Percentiles rank a stretch among this genome's conserved stretches.
phyloP scores from a whole-genome alignment of 2,888 invertebrate species.

The Protodeltote pygarga region DNA sequence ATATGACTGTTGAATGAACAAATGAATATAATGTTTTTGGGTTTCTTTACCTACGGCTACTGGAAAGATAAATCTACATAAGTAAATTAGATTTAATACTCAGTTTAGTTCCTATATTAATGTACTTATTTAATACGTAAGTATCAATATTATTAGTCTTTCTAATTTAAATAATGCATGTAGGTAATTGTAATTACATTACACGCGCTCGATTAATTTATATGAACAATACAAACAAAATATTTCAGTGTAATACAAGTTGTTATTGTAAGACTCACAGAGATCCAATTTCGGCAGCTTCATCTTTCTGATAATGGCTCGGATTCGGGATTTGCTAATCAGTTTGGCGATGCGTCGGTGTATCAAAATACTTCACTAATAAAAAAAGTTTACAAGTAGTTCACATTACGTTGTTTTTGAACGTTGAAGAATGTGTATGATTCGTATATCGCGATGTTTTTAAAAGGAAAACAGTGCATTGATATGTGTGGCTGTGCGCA shows the following conservation, averaged over 20 bases:
- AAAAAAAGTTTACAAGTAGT: conserved; percentile 46
- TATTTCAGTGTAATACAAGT: conserved; percentile 27
- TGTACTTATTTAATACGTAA: too few species aligned
- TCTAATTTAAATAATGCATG: conserved; percentile 18
- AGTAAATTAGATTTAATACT: too few species aligned
- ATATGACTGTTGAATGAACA: not conserved
- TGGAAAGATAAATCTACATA: too few species aligned
- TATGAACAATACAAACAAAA: conserved; percentile 2
- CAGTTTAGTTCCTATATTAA: too few species aligned
- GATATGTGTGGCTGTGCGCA: conserved; percentile 69
- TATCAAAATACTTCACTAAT: conserved; percentile 56
- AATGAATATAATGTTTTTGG: not conserved
- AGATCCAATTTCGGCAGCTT: conserved; percentile 76
- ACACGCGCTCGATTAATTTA: conserved; percentile 12
- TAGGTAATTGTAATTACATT: conserved; percentile 11
- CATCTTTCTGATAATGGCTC: conserved; percentile 58
- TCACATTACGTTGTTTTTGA: conserved; percentile 55
- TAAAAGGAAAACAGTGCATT: conserved; percentile 51
- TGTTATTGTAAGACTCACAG: conserved; percentile 62
- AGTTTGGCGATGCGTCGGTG: conserved; percentile 37
- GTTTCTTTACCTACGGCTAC: too few species aligned
- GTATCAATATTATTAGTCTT: conserved; percentile 10
- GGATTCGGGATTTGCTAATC: conserved; percentile 35
- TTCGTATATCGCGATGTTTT: conserved; percentile 65
- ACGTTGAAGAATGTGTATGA: conserved; percentile 48